These are phyloP conservation scores for Podabrus alpinus DNA, from an alignment of 2,888 invertebrate species.

Conservation along the genomic window DNA sequence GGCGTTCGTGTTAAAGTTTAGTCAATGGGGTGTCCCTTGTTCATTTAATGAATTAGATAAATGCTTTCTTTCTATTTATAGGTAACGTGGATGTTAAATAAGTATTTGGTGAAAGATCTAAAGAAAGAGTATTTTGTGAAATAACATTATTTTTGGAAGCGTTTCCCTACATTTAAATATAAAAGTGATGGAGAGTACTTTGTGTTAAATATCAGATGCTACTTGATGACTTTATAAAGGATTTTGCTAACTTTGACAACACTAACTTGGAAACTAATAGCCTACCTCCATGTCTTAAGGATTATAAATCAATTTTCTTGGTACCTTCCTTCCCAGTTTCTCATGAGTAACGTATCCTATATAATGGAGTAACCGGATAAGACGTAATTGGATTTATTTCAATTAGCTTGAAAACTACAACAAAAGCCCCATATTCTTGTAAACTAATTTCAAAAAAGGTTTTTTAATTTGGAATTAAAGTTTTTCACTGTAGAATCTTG, in stretches of 20 bases:
- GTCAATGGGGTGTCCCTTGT: not conserved
- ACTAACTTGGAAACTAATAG: conserved; percentile 28
- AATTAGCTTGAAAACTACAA: conserved; percentile 32
- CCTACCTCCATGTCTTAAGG: conserved; percentile 30
- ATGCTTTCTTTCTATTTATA: not conserved
- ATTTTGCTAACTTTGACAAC: conserved; percentile 27
- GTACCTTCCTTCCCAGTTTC: conserved; percentile 35
- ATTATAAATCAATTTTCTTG: conserved; percentile 44
- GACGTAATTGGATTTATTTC: conserved; percentile 43
- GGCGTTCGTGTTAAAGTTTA: not conserved
- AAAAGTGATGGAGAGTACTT: not conserved
- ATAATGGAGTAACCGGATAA: conserved; percentile 43
- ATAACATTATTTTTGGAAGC: not conserved
- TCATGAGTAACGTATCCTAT: conserved; percentile 36
- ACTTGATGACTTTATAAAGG: conserved; percentile 26
- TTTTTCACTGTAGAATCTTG: not conserved
- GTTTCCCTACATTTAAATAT: not conserved
- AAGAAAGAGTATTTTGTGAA: not conserved
- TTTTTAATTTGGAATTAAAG: not conserved
- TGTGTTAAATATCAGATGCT: conserved; percentile 17
- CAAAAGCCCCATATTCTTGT: conserved; percentile 14
- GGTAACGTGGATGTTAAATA: not conserved
- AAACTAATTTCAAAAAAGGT: conserved; percentile 13
- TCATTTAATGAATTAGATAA: not conserved
- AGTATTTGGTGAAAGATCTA: not conserved